phyloP scores from a whole-genome alignment of 2,797 vertebrate genomes.

The Mus spretus region DNA sequence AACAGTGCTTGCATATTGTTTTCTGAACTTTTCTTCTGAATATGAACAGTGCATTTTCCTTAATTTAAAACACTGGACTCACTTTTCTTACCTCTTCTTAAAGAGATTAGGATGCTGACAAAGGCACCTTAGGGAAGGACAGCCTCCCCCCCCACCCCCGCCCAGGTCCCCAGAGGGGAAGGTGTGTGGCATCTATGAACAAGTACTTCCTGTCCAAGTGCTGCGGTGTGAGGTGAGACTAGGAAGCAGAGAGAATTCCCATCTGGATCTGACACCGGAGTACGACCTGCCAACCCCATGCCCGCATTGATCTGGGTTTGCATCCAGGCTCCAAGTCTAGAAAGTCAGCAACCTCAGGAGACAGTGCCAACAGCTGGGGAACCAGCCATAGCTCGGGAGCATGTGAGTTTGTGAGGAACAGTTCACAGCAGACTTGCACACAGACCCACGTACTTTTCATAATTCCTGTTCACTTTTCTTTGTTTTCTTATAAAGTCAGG shows the following conservation, averaged over 20 bases:
- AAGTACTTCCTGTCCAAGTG: not conserved
- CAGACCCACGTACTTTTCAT: not conserved
- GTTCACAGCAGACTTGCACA: not conserved
- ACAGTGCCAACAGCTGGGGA: not conserved
- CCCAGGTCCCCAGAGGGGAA: not conserved
- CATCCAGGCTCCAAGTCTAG: not conserved
- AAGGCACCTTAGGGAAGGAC: not conserved
- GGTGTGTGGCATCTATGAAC: not conserved
- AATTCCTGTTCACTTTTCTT: not conserved
- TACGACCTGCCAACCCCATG: not conserved
- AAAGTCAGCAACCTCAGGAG: not conserved
- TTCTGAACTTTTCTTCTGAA: not conserved
- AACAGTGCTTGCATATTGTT: not conserved
- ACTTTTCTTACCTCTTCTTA: not conserved
- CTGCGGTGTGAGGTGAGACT: not conserved
- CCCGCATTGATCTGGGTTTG: not conserved
- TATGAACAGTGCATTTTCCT: slow-evolving; percentile 10
- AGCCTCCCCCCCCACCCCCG: too few relatives aligned
- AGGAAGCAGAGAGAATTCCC: not conserved
- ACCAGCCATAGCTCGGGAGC: too few relatives aligned
- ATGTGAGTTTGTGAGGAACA: not conserved
- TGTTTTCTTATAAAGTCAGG: slow-evolving; percentile 8
- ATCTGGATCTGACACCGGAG: not conserved
- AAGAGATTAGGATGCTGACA: not conserved
- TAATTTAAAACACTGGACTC: slow-evolving; percentile 4